A percentile compares a stretch with the other conserved stretches of the same genome.
Evolutionary conservation across 2,888 invertebrate species (phyloP).

Genomic region (Drosophila falleni): DNA sequence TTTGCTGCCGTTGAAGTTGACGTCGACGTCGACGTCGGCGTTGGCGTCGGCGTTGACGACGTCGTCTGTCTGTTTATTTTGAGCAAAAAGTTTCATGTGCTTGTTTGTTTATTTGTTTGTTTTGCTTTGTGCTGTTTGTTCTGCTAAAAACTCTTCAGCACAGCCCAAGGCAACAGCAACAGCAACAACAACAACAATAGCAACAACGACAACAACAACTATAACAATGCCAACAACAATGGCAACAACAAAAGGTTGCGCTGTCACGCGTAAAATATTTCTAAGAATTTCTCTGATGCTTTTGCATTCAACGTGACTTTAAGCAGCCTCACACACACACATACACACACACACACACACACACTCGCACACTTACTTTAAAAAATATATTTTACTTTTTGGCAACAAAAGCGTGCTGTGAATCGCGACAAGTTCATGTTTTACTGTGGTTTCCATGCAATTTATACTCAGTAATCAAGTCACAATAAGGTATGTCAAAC

Average conservation of each 20-base stretch:
- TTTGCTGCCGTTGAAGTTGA: slow-evolving; percentile 36
- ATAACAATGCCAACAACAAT: slow-evolving; percentile 34
- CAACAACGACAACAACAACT: slow-evolving; percentile 26
- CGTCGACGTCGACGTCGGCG: slow-evolving; percentile 10
- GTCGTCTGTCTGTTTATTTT: slow-evolving; percentile 56
- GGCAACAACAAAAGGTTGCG: slow-evolving; percentile 54
- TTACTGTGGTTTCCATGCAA: slow-evolving; percentile 29
- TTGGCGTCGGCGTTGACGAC: slow-evolving; percentile 9
- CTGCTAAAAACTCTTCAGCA: slow-evolving; percentile 66
- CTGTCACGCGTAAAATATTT: slow-evolving; percentile 78
- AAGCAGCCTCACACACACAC: slow-evolving; percentile 31
- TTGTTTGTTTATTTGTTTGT: slow-evolving; percentile 73
- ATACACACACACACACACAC: slow-evolving; percentile 2
- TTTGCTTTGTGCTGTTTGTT: slow-evolving; percentile 64
- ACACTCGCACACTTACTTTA: background rate
- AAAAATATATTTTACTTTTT: slow-evolving; percentile 33
- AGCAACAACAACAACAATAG: slow-evolving; percentile 11
- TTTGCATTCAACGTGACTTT: slow-evolving; percentile 73
- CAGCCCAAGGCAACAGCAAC: slow-evolving; percentile 59
- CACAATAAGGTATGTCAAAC: background rate
- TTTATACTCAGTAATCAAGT: slow-evolving; percentile 19
- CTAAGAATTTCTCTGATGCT: slow-evolving; percentile 61
- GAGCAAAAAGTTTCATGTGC: slow-evolving; percentile 60
- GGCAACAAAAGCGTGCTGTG: slow-evolving; percentile 40
- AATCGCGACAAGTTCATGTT: slow-evolving; percentile 52